Base-by-base conservation (phyloP, 2,888 invertebrate species). In the Gastrophysa polygoni region DNA sequence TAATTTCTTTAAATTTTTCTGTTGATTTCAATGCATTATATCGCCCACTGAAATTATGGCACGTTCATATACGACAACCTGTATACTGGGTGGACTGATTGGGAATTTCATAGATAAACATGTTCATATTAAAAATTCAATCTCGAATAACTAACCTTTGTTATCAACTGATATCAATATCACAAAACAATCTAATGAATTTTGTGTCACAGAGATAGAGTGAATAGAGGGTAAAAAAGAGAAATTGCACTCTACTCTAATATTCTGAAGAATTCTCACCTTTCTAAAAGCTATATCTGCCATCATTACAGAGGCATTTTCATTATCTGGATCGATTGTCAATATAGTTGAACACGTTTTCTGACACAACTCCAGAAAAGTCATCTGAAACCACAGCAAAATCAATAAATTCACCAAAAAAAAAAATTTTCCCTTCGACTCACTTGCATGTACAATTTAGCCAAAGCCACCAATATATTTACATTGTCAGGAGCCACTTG, bases 261-360 rank as follows among this genome's bases (percentile, higher is more conserved):
- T 10, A 24, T 5, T 24, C 4, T 24, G 7, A 24, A 24, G 24
- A n/a, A n/a, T 43, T 48, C 29, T 43, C 61, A 89, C 89, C 83
- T 91, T 91, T 70, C 92, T 83, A 79, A 98, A 98, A 63, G 96
- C 94, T 32, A 98, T 85, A 81, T 98, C 98, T 0, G 98, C 98
- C 89, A 98, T 91, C 91, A 98, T 93, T 44, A 98, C 91, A 0
- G 94, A 93, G 0, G 98, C 97, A 0, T 91, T 89, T 78, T 97
- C 96, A 79, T 96, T 95, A 72, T 94, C 93, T 1, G 91, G 89
- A 77, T 97, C 95, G 1, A 91, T 85, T 72, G 90, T 91, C 51
- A 98, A 82, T 21, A 98, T 85, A 8, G 90, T 86, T 54, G 90
- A 86, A 75, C 97, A 96, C 0, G 91, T 92, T 74, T 93, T 91